Evolutionary conservation across 2,888 invertebrate genomes (phyloP), one percentile per base, ranked within the genome.

Genomic region (Nineta flava): DNA sequence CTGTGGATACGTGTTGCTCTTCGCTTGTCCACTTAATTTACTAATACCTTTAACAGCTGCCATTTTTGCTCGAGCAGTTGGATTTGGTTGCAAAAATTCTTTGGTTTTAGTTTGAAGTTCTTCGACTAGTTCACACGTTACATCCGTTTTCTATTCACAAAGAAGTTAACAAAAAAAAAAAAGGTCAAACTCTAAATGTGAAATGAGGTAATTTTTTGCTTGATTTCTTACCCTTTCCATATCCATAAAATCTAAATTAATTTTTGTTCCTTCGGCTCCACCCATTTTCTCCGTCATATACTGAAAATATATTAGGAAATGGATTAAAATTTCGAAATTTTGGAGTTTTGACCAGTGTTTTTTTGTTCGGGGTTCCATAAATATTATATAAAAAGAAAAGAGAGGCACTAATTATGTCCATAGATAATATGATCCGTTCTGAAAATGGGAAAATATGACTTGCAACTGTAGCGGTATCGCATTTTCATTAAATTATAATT

Each of bases 281-380:
- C 99, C 99, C 84, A 99, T 96, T 75, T 99, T 97, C 73, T 99
- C 99, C 66, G 95, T 96, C 78, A 99, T 87, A 80, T 95, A 99
- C 94, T 95, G 77, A 52, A 78, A 81, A 26, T 19, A 26, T 7
- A 26, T 26, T 26, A 5, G 7, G 7, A 26, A 5, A 47, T 32
- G 5, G 19, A 32, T n/a, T 13, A 13, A 42, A 42, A n/a, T n/a
- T n/a, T n/a, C n/a, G n/a, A n/a, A n/a, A n/a, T n/a, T n/a, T n/a
- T n/a, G n/a, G n/a, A n/a, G n/a, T n/a, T n/a, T n/a, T n/a, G n/a
- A n/a, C n/a, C n/a, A n/a, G n/a, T n/a, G n/a, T n/a, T n/a, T n/a
- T n/a, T n/a, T n/a, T n/a, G n/a, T n/a, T n/a, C n/a, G n/a, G n/a
- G n/a, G n/a, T n/a, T n/a, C n/a, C n/a, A n/a, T n/a, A n/a, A n/a